phyloP scores from a whole-genome alignment of 2,888 invertebrate genomes.

The Hydraecia micacea region DNA sequence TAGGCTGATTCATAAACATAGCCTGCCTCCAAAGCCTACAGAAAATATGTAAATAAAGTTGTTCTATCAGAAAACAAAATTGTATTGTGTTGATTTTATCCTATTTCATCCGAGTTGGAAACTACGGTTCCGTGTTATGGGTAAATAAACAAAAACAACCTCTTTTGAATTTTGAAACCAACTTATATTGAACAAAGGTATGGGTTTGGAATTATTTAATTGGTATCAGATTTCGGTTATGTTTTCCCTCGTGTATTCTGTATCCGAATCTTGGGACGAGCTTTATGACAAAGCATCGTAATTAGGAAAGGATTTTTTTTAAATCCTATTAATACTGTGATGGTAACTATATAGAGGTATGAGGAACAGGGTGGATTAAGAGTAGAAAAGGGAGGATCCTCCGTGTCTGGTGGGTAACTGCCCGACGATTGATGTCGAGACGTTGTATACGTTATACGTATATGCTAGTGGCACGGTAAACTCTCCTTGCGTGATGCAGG shows the following conservation, averaged over 20 bases:
- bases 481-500: no score
- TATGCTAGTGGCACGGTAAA: no score
- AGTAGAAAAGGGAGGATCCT: no score
- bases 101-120: constrained; percentile 32
- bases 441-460: not conserved
- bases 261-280: not conserved
- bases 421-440: not conserved
- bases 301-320: not conserved
- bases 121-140: constrained; percentile 22
- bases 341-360: not conserved
- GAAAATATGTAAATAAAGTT: constrained; percentile 52
- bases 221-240: constrained; percentile 33
- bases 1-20: constrained; percentile 50
- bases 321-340: not conserved
- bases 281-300: not conserved
- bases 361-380: not conserved
- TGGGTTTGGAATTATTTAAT: constrained; percentile 26
- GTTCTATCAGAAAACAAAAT: constrained; percentile 44
- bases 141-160: constrained; percentile 33
- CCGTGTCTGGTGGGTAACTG: not conserved
- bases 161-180: constrained; percentile 15
- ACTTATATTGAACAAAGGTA: constrained; percentile 26
- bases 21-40: constrained; percentile 31
- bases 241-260: not conserved
- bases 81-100: constrained; percentile 45